phyloP scores from a whole-genome alignment of 2,888 invertebrate species.

The Sarcophaga subvicina region DNA sequence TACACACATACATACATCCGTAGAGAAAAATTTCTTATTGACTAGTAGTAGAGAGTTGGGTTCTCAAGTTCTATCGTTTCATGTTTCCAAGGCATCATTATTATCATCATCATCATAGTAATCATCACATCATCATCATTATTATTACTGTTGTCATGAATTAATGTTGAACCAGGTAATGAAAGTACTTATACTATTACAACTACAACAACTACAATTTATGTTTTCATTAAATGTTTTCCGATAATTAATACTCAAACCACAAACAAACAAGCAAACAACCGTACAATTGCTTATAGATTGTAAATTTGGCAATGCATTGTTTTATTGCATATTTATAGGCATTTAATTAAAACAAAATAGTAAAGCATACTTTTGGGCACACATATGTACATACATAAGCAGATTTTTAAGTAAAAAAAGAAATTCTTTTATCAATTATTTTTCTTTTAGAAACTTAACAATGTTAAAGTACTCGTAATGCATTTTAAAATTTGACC shows the following conservation, averaged over 20 bases:
- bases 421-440: no score
- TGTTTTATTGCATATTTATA: slow-evolving; percentile 1
- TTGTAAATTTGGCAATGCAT: no score
- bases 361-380: slow-evolving; percentile 26
- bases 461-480: no score
- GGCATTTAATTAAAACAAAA: slow-evolving; percentile 36
- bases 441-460: no score
- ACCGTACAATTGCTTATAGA: no score
- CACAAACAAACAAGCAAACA: no score
- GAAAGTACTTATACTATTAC: slow-evolving; percentile 16
- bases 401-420: no score
- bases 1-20: background rate
- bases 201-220: background rate
- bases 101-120: background rate
- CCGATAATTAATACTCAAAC: background rate
- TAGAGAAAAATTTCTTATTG: background rate
- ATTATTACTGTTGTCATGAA: slow-evolving; percentile 4
- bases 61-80: background rate
- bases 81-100: background rate
- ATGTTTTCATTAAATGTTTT: background rate
- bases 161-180: slow-evolving; percentile 36
- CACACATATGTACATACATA: no score
- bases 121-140: background rate
- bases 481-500: background rate
- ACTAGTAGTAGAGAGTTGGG: background rate